Evolutionary conservation across 2,797 vertebrate genomes (phyloP), one percentile per base, ranked within the genome.

Genomic region (Enteromius viviparus): DNA sequence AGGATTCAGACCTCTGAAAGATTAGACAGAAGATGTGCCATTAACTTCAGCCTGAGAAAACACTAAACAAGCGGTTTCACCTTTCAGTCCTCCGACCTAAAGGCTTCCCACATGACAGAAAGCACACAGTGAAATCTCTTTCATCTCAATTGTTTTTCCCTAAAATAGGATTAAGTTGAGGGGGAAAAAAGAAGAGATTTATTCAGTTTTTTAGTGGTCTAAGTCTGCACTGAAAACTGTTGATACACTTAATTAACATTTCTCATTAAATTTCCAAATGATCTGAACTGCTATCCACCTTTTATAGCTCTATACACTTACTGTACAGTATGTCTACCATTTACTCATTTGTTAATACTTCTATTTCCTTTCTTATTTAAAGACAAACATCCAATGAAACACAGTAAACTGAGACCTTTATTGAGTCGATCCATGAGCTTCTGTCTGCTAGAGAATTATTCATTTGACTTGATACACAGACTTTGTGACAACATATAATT

Each of bases 401-500:
- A 32, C 4, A 32, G 26, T 32, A 64, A 26, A 68, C 12, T 9
- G 1, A 37, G 5, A 58, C 32, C 14, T 32, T 21, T 21, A 32
- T 10, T 55, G 37, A 26, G 8, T 34, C 37, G 10, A 64, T 64
- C 40, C 3, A 65, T 0, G 6, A 29, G 19, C 45, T 66, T 51
- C 40, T 32, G 4, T 32, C 40, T 47, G 23, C 37, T 77, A 9
- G 4, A 34, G 78, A 42, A 76, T 19, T 26, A 21, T 9, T 8
- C 7, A n/a, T 1, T 37, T 55, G 29, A 3, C 47, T 23, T 26
- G 47, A 32, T 8, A 37, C 29, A 51, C 45, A 66, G 62, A 53
- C 47, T 79, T 42, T 0, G 7, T 60, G 51, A 60, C 51, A 71
- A 62, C 40, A n/a, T 62, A 34, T 81, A 1, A 71, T 81, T 81